Percentiles rank a stretch among this genome's conserved stretches.
These are phyloP conservation scores for Felis chaus DNA, from an alignment of 2,113 vertebrate genomes.

Conservation along the genomic window DNA sequence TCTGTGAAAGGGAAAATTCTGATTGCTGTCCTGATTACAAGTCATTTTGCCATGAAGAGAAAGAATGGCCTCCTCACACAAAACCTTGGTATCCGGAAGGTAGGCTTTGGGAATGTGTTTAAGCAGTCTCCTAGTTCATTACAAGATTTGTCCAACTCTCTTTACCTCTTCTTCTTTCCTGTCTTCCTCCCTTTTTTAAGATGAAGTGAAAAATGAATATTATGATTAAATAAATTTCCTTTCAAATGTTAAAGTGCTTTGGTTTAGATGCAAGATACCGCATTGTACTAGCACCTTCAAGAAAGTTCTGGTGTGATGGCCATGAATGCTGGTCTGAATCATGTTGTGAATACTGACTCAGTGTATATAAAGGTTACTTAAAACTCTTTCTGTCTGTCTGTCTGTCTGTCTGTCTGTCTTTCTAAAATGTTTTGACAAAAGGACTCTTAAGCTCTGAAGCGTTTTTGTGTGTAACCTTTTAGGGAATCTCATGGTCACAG, in stretches of 20 bases:
- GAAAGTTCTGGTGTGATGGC: neutral
- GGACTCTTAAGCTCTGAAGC: neutral
- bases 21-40: constrained; percentile 88
- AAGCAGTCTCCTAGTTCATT: neutral
- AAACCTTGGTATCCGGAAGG: constrained; percentile 60
- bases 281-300: neutral
- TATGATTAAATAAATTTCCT: neutral
- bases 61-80: constrained; percentile 44
- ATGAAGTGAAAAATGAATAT: neutral
- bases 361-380: neutral
- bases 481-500: neutral
- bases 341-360: neutral
- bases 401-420: neutral
- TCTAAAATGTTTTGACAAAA: neutral
- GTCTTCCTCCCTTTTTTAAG: neutral
- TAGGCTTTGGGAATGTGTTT: constrained; percentile 59
- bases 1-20: constrained; percentile 80
- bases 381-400: neutral
- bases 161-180: neutral
- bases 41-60: constrained; percentile 74
- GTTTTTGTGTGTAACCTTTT: neutral
- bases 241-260: neutral
- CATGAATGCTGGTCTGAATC: neutral
- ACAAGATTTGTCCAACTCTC: neutral
- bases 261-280: neutral